These are phyloP conservation scores for Barbus barbus DNA, from an alignment of 2,113 vertebrate genomes.

Conservation along the genomic window DNA sequence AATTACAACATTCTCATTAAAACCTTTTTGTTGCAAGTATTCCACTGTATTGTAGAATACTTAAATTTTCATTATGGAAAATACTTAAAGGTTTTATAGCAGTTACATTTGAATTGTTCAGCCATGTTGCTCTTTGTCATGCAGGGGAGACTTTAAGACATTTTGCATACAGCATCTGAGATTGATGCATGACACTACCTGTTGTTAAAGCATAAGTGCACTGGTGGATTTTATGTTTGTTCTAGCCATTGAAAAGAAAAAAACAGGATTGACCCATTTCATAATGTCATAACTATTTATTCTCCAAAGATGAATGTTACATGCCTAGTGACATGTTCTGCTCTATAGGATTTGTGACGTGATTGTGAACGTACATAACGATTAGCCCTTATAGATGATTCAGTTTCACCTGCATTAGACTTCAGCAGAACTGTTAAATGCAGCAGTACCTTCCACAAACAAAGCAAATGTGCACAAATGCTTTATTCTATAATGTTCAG, in stretches of 20 bases:
- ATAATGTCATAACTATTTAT: constrained; percentile 27
- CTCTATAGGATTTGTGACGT: constrained; percentile 5
- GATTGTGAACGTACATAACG: constrained; percentile 23
- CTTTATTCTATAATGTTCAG: constrained; percentile 45
- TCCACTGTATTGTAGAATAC: neutral
- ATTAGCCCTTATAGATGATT: constrained; percentile 25
- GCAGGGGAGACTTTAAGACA: constrained; percentile 50
- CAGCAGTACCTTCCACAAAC: constrained; percentile 22
- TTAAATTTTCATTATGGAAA: neutral
- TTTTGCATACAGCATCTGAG: constrained; percentile 20
- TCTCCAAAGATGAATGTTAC: constrained; percentile 22
- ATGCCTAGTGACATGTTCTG: constrained; percentile 12
- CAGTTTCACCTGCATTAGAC: neutral
- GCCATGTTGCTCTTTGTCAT: neutral
- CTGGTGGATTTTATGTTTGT: neutral
- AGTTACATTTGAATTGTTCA: neutral
- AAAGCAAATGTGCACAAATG: constrained; percentile 42
- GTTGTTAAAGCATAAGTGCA: neutral
- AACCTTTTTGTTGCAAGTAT: neutral
- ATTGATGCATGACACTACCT: neutral
- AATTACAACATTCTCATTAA: neutral
- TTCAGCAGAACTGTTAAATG: constrained; percentile 17
- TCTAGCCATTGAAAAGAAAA: neutral
- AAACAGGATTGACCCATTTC: constrained; percentile 5
- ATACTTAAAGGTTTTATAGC: neutral